phyloP scores from a whole-genome alignment of 37 sponge, comb jelly and placozoan species.

The Oopsacas minuta region DNA sequence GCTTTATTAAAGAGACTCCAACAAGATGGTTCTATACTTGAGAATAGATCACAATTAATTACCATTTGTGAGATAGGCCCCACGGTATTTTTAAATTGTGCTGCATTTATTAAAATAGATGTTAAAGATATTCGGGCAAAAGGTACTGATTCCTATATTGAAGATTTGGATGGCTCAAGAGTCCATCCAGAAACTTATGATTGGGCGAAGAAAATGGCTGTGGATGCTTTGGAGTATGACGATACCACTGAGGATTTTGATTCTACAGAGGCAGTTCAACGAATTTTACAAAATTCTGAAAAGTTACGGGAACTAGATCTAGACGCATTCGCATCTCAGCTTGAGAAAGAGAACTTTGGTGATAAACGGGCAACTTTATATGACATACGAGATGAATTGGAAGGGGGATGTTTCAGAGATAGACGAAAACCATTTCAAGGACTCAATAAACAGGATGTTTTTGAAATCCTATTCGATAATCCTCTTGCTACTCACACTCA shows the following conservation, averaged over 20 bases:
- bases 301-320: constrained; percentile 79
- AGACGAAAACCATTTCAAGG: constrained; percentile 24
- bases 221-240: constrained; percentile 77
- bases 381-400: constrained; percentile 86
- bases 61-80: constrained; percentile 76
- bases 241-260: constrained; percentile 47
- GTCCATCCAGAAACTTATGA: constrained; percentile 93
- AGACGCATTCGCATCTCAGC: constrained; percentile 95
- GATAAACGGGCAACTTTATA: constrained; percentile 80
- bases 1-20: constrained; percentile 66
- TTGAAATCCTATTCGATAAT: background rate
- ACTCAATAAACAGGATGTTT: background rate
- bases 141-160: constrained; percentile 55
- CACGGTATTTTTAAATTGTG: constrained; percentile 82
- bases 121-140: constrained; percentile 40
- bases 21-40: constrained; percentile 54
- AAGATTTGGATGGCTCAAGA: constrained; percentile 84
- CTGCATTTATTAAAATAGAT: constrained; percentile 79
- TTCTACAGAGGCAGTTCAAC: constrained; percentile 65
- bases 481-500: background rate
- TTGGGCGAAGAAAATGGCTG: constrained; percentile 98
- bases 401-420: constrained; percentile 56
- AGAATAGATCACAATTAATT: constrained; percentile 82
- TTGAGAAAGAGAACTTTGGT: constrained; percentile 84
- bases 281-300: constrained; percentile 63